A percentile compares a stretch with the other conserved stretches of the same genome.
phyloP scores from a whole-genome alignment of 2,888 invertebrate genomes.

The Caradrina kadenii region DNA sequence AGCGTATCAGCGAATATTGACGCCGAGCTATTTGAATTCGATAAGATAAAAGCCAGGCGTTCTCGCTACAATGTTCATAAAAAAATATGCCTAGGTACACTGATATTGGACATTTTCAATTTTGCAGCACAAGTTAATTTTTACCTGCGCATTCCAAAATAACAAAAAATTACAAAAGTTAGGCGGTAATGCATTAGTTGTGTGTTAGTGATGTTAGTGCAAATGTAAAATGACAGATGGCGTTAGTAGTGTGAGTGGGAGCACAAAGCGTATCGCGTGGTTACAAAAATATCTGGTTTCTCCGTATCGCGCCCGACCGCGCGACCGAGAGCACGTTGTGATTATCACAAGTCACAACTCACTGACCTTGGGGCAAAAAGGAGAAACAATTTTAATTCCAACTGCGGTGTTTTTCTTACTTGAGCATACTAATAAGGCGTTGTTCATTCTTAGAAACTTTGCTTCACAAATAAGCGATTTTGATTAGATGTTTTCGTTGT shows the following conservation, averaged over 20 bases:
- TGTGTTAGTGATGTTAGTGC: conserved; percentile 61
- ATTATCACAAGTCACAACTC: conserved; percentile 84
- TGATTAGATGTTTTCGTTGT: conserved; percentile 48
- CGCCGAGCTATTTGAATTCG: conserved; percentile 54
- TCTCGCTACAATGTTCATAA: conserved; percentile 28
- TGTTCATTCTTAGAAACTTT: conserved; percentile 73
- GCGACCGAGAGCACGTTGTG: conserved; percentile 73
- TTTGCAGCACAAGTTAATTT: background rate
- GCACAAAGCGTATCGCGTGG: conserved; percentile 61
- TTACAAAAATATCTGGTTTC: conserved; percentile 80
- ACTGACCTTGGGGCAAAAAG: conserved; percentile 88
- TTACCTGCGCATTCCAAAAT: conserved; percentile 8
- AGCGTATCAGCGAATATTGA: conserved; percentile 45
- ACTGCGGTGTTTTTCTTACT: conserved; percentile 79
- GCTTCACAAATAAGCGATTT: conserved; percentile 43
- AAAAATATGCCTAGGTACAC: conserved; percentile 7
- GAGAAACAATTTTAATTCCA: conserved; percentile 85
- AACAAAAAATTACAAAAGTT: conserved; percentile 8
- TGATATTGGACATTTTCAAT: background rate
- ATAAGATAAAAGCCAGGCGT: conserved; percentile 62
- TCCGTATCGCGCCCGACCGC: conserved; percentile 74
- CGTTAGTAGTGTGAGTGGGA: conserved; percentile 67
- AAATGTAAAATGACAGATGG: conserved; percentile 73
- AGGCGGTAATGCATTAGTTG: conserved; percentile 1
- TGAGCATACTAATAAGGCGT: conserved; percentile 80